phyloP scores from a whole-genome alignment of 2,113 vertebrate species.

The Callaeas wilsoni region DNA sequence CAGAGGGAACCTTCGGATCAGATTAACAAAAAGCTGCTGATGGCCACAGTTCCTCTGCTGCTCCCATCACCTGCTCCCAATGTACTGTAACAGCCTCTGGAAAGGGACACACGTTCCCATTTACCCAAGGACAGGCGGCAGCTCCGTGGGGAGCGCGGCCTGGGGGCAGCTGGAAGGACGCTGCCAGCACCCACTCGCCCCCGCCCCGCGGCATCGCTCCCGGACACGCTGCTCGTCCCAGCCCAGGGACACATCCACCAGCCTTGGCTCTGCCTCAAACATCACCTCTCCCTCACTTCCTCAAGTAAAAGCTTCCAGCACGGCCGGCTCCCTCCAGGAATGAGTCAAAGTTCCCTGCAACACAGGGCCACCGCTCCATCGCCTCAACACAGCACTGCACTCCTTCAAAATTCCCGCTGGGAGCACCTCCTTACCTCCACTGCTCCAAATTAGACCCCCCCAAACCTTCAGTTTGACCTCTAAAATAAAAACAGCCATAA shows the following conservation, averaged over 20 bases:
- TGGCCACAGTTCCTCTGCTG: background rate
- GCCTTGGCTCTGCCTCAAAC: background rate
- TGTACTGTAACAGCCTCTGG: background rate
- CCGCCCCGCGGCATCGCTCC: background rate
- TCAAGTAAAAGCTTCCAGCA: background rate
- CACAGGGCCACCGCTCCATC: background rate
- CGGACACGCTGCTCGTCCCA: rapidly evolving
- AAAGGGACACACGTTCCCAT: background rate
- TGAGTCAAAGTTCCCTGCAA: background rate
- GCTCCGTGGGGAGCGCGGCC: background rate
- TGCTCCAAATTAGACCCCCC: rapidly evolving
- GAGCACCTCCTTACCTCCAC: background rate
- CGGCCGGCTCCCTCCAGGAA: rapidly evolving
- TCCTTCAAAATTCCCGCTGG: background rate
- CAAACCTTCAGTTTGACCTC: background rate
- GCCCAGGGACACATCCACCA: background rate
- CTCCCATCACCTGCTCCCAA: background rate
- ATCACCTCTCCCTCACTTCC: background rate
- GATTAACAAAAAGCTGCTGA: background rate
- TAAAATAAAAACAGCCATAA: background rate
- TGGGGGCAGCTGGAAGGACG: background rate
- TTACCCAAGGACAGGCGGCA: background rate
- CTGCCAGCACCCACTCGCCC: background rate
- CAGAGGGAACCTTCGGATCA: background rate
- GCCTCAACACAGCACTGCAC: too few relatives aligned